These are phyloP conservation scores for Australoheros scitulus DNA, from an alignment of 2,113 vertebrate genomes.

Conservation along the genomic window DNA sequence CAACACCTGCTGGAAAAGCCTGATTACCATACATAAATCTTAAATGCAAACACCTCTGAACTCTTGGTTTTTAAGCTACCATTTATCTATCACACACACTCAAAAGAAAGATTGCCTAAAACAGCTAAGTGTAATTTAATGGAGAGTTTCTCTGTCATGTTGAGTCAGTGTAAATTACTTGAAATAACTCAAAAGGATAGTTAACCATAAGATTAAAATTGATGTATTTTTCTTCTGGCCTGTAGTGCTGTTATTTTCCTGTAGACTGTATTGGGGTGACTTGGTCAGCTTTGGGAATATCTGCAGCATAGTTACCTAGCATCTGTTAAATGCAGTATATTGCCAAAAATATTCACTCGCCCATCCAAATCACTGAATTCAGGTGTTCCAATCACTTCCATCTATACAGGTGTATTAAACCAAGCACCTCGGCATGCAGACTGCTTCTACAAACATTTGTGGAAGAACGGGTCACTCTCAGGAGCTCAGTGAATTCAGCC, in stretches of 20 bases:
- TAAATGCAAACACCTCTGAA: neutral
- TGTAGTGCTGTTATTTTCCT: neutral
- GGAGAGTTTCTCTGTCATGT: neutral
- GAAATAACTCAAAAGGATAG: neutral
- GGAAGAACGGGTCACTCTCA: too few relatives aligned
- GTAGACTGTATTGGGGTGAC: neutral
- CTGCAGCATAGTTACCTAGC: neutral
- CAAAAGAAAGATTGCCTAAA: neutral
- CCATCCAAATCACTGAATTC: too few relatives aligned
- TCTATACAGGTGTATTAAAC: too few relatives aligned
- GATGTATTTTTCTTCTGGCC: neutral
- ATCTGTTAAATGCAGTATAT: neutral
- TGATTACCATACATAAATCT: neutral
- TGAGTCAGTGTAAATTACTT: neutral
- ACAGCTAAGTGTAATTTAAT: neutral
- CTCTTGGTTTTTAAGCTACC: neutral
- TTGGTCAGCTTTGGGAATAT: neutral
- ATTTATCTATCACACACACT: neutral
- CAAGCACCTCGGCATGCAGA: too few relatives aligned
- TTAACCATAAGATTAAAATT: neutral
- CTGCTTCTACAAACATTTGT: too few relatives aligned
- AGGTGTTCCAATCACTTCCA: too few relatives aligned
- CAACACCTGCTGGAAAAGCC: neutral
- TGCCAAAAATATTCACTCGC: too few relatives aligned
- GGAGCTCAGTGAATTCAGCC: too few relatives aligned